A percentile compares a stretch with the other conserved stretches of the same genome.
These are phyloP conservation scores for Orthosia incerta DNA, from an alignment of 2,888 invertebrate species.

Conservation along the genomic window DNA sequence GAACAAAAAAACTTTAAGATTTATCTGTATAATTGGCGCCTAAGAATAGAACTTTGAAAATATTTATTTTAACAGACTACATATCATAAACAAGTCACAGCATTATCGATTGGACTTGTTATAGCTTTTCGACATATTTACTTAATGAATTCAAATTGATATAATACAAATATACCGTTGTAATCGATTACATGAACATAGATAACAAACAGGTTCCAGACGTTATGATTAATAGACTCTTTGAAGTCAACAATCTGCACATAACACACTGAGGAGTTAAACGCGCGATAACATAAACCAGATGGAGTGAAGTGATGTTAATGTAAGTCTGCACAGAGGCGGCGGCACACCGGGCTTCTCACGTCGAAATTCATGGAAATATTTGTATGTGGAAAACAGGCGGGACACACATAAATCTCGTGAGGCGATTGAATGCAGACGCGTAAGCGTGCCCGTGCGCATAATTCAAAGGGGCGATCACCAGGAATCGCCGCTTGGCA, in stretches of 20 bases:
- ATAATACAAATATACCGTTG: slow-evolving; percentile 34
- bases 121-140: slow-evolving; percentile 39
- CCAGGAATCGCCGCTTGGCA: slow-evolving; percentile 88
- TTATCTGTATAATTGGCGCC: neutral
- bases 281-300: slow-evolving; percentile 55
- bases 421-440: slow-evolving; percentile 86
- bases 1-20: neutral
- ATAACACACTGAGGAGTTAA: slow-evolving; percentile 48
- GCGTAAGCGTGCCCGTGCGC: slow-evolving; percentile 86
- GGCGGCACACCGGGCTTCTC: slow-evolving; percentile 68
- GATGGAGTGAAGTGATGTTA: slow-evolving; percentile 46
- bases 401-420: slow-evolving; percentile 85
- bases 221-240: slow-evolving; percentile 46
- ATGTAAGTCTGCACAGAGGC: slow-evolving; percentile 52
- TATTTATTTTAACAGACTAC: slow-evolving; percentile 20
- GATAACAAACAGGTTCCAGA: slow-evolving; percentile 41
- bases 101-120: slow-evolving; percentile 26
- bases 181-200: slow-evolving; percentile 43
- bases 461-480: slow-evolving; percentile 90
- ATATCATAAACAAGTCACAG: slow-evolving; percentile 31
- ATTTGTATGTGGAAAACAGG: slow-evolving; percentile 81
- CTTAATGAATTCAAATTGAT: slow-evolving; percentile 40
- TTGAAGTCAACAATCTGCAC: slow-evolving; percentile 44
- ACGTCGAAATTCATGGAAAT: slow-evolving; percentile 82
- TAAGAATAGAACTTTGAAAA: neutral